Evolutionary conservation across 2,113 vertebrate species (phyloP).

Genomic region (Oenanthe melanoleuca): DNA sequence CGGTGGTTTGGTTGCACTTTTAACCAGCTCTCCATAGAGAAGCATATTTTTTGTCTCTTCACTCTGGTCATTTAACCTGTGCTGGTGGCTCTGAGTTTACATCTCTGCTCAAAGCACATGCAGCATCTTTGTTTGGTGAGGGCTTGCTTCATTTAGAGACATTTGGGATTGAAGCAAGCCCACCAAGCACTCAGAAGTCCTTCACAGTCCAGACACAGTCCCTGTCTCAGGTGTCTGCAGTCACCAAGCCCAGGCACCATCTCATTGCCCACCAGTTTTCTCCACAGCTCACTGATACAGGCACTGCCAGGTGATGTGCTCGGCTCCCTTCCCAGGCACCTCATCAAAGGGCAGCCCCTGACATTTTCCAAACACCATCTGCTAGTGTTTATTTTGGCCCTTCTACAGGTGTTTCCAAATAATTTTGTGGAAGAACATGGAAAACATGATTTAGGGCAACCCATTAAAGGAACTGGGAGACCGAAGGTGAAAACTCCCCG

Average conservation of each 20-base stretch:
- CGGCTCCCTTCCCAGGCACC: background rate
- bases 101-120: background rate
- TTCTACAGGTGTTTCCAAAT: background rate
- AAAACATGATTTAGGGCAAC: background rate
- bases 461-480: background rate
- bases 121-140: background rate
- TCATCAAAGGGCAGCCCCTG: background rate
- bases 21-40: accelerated
- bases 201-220: accelerated
- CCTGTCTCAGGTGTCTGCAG: background rate
- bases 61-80: background rate
- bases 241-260: background rate
- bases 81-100: background rate
- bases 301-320: background rate
- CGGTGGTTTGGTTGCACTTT: background rate
- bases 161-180: background rate
- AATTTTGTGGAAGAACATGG: background rate
- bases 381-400: background rate
- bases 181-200: background rate
- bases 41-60: background rate
- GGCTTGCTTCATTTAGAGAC: background rate
- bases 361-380: background rate
- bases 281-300: accelerated
- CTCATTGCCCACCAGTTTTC: background rate
- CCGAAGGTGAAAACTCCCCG: background rate